phyloP scores from a whole-genome alignment of 2,888 invertebrate genomes.

The Hypomecis punctinalis region DNA sequence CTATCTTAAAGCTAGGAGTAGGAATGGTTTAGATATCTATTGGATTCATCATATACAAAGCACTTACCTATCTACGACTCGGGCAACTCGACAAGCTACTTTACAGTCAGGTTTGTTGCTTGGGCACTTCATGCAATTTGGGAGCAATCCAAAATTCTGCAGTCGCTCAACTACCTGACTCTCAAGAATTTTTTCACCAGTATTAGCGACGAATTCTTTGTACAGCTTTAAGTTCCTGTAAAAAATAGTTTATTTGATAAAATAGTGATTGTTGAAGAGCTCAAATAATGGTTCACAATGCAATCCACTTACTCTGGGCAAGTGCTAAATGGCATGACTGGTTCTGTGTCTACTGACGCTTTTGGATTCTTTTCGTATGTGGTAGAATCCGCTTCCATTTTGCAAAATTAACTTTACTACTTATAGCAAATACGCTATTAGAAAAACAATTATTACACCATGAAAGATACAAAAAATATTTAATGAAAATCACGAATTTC shows the following conservation, averaged over 20 bases:
- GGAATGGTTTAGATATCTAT: too few relatives aligned
- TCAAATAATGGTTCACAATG: not conserved
- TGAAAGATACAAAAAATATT: too few relatives aligned
- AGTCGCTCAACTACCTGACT: slow-evolving; percentile 64
- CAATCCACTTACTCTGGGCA: slow-evolving; percentile 59
- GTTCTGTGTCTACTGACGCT: slow-evolving; percentile 51
- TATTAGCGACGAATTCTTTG: slow-evolving; percentile 57
- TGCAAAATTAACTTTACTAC: not conserved
- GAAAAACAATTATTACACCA: too few relatives aligned
- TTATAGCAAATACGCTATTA: too few relatives aligned
- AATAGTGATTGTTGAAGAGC: not conserved
- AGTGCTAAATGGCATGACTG: slow-evolving; percentile 64
- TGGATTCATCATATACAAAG: not conserved
- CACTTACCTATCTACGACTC: slow-evolving; percentile 73
- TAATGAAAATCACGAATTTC: too few relatives aligned
- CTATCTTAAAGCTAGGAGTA: too few relatives aligned
- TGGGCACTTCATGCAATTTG: slow-evolving; percentile 58
- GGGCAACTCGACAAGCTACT: slow-evolving; percentile 63
- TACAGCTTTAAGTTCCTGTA: slow-evolving; percentile 69
- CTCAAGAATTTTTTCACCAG: slow-evolving; percentile 60
- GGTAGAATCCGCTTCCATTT: slow-evolving; percentile 82
- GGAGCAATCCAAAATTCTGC: slow-evolving; percentile 67
- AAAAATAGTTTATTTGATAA: slow-evolving; percentile 20
- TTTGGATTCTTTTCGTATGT: slow-evolving; percentile 67
- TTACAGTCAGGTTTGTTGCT: slow-evolving; percentile 61